These are phyloP conservation scores for Leptoclinus maculatus DNA, from an alignment of 2,797 vertebrate species.

Conservation along the genomic window DNA sequence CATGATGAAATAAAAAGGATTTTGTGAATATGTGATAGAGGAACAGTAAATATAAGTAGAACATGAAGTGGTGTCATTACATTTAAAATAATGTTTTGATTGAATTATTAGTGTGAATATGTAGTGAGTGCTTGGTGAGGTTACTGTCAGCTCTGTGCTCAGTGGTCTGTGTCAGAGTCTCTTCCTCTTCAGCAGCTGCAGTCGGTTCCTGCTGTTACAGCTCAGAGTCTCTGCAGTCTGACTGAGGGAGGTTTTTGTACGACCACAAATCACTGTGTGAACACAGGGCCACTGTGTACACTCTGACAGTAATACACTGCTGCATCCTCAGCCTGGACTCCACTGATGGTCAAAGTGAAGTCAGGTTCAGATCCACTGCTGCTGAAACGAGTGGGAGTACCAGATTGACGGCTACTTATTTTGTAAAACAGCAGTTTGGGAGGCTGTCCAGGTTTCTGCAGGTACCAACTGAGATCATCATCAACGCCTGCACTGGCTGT, in stretches of 20 bases:
- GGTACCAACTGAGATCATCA: conserved; percentile 55
- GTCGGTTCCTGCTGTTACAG: conserved; percentile 56
- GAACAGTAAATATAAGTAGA: too few species aligned
- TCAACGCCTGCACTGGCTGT: conserved; percentile 26
- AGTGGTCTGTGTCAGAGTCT: conserved; percentile 50
- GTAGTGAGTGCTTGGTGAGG: conserved; percentile 30
- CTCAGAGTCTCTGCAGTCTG: conserved; percentile 57
- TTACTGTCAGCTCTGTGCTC: conserved; percentile 43
- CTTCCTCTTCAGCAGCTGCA: conserved; percentile 58
- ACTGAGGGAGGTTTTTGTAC: conserved; percentile 70
- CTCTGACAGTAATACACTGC: too few species aligned
- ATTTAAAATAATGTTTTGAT: too few species aligned
- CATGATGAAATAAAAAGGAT: too few species aligned
- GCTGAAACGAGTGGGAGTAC: conserved; percentile 36
- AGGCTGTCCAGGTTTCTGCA: conserved; percentile 57
- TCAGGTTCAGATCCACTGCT: conserved; percentile 44
- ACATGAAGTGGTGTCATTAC: too few species aligned
- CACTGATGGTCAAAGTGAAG: conserved; percentile 32
- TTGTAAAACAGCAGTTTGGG: conserved; percentile 55
- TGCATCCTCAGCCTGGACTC: not conserved
- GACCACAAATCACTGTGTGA: conserved; percentile 55
- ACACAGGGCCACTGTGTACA: too few species aligned
- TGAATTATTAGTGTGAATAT: too few species aligned
- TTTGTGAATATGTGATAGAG: too few species aligned
- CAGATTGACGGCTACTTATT: not conserved